phyloP scores from a whole-genome alignment of 2,113 vertebrate species.

The Vulpes ferrilata region DNA sequence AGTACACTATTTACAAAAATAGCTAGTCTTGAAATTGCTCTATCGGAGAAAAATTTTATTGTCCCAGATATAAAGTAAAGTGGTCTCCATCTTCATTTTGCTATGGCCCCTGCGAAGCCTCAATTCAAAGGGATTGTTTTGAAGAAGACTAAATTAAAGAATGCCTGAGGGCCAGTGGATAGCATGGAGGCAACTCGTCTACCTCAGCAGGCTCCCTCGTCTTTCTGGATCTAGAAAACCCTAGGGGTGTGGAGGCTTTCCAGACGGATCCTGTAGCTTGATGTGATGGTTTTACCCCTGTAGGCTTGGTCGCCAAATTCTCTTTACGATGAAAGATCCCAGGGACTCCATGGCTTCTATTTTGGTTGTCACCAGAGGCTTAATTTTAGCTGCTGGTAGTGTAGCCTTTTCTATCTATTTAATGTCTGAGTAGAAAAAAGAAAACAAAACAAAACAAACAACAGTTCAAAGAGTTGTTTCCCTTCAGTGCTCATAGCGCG shows the following conservation, averaged over 20 bases:
- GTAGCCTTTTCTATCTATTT: constrained; percentile 25
- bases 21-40: constrained; percentile 70
- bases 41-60: constrained; percentile 74
- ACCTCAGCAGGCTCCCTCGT: not conserved
- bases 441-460: not conserved
- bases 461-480: not conserved
- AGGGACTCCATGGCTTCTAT: not conserved
- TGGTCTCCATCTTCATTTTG: constrained; percentile 70
- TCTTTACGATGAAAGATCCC: not conserved
- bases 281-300: not conserved
- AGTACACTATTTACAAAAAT: constrained; percentile 64
- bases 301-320: not conserved
- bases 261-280: not conserved
- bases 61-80: constrained; percentile 74
- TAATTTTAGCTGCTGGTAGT: not conserved
- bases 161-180: not conserved
- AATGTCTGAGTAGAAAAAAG: not conserved
- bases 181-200: not conserved
- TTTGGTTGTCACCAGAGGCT: not conserved
- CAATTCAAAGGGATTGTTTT: constrained; percentile 63
- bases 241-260: not conserved
- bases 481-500: not conserved
- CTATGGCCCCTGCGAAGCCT: constrained; percentile 58
- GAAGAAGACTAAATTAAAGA: constrained; percentile 49
- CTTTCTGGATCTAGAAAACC: not conserved